Percentiles rank a stretch among this genome's conserved stretches.
phyloP scores from a whole-genome alignment of 2,888 invertebrate genomes.

The Leistus spinibarbis region DNA sequence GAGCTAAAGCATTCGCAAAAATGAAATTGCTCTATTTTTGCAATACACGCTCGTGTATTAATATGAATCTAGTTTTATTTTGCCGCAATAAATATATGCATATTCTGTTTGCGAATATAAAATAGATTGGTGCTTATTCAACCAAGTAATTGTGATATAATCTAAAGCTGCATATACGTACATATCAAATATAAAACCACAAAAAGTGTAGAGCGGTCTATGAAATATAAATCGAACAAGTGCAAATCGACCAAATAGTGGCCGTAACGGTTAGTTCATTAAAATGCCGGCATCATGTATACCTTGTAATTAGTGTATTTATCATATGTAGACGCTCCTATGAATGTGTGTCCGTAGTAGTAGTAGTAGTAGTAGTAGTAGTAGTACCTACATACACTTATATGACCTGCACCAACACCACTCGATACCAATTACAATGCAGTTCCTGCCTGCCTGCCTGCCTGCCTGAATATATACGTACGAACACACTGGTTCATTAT shows the following conservation, averaged over 20 bases:
- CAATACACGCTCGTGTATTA: no score
- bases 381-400: neutral
- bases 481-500: neutral
- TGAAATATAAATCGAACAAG: neutral
- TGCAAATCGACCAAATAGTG: neutral
- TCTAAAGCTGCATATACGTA: neutral
- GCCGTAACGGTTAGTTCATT: neutral
- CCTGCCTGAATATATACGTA: neutral
- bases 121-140: neutral
- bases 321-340: neutral
- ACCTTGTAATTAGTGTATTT: neutral
- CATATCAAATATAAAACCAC: neutral
- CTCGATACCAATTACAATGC: neutral
- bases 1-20: no score
- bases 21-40: no score
- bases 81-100: neutral
- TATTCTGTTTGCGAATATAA: neutral
- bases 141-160: neutral
- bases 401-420: neutral
- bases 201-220: neutral
- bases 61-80: neutral
- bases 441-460: neutral
- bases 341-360: neutral
- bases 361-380: neutral
- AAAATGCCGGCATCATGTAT: neutral